Base-by-base conservation (phyloP, 2,113 vertebrate genomes). In the Halcyon malimbica region DNA sequence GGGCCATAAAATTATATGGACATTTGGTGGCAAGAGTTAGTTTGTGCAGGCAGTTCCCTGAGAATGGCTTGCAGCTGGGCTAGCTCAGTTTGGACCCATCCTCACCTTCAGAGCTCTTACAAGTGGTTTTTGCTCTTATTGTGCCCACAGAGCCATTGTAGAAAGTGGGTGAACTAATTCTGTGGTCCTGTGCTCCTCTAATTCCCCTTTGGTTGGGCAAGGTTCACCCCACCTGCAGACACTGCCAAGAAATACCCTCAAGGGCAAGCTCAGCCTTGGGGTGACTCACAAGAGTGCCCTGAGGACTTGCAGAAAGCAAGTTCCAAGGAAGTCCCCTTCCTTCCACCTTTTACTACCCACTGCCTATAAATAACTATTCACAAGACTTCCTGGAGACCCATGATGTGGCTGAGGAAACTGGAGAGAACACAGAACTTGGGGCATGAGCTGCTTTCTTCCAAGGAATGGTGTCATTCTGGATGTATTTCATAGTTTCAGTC, bases 1-100 rank as follows among this genome's bases (percentile, higher is more conserved):
- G 87, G 76, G 85, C 87, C 90, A 87, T 94, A 94, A 96, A 96
- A 95, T 75, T 87, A 70, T 68, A 91, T 5, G 68, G 94, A 83
- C 51, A 7, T 62, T 95, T 76, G 94, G 94, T 87, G 96, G 92
- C 83, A 89, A 59, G 83, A 56, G 33, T 71, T 46, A 95, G 51
- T 44, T 54, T 63, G 60, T 90, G 35, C 60, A 68, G 68, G 60
- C 41, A 13, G 42, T 13, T 84, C 79, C 79, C 63, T 3, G 5
- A 21, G 83, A 75, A 90, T 54, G 68, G n/a, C n/a, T 93, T 76
- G 59, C 89, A 93, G 89, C 87, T 94, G 92, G 78, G 24, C 62
- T 42, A 74, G 71, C 50, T 83, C 41, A 14, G 18, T 50, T 63
- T 6, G 39, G 73, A 65, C 26, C 86, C 90, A 81, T 91, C 90